Base-by-base conservation (phyloP, 2,888 invertebrate species). In the Antheraea yamamai region DNA sequence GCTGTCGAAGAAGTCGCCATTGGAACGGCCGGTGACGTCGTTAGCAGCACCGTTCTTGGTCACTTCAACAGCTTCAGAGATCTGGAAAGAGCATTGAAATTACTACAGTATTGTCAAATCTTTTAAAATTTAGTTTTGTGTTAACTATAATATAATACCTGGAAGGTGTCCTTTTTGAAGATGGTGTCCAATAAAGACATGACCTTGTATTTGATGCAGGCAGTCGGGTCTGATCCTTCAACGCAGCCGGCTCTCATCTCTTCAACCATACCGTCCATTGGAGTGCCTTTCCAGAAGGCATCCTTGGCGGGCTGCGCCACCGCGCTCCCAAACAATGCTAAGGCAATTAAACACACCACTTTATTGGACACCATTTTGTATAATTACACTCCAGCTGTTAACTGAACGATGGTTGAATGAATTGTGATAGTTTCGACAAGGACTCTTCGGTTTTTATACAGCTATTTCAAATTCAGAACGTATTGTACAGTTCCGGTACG, bases 151-250 rank as follows among this genome's bases (percentile, higher is more conserved):
- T 26, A 52, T 78, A 75, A 91, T 94, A 97, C 97, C 96, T 97
- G 96, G 92, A 96, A 97, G 81, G 96, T 96, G 88, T 97, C 97
- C 93, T 97, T 97, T 89, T 96, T 96, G 91, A 97, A 96, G 83
- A 97, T 96, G 84, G 96, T 96, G 90, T 97, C 97, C 88, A 98
- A 92, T 80, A 97, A 95, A 79, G 96, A 96, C 95, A 98, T 96
- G 79, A 97, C 97, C 89, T 97, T 97, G 95, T 96, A 97, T 91
- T 98, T 97, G 91, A 98, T 96, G 92, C 98, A 98, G 79, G 97
- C 96, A 76, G 97, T 95, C 30, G 97, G 96, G 88, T 97, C 97
- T 82, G 96, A 96, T 82, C 97, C 97, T 83, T 96, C 96, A 66
- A 96, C 95, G 89, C 98, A 98, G 86, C 97, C 96, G 75, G 95